Percentiles rank a stretch among this genome's conserved stretches.
Evolutionary conservation across 2,113 vertebrate species (phyloP).

Genomic region (Scomber colias): DNA sequence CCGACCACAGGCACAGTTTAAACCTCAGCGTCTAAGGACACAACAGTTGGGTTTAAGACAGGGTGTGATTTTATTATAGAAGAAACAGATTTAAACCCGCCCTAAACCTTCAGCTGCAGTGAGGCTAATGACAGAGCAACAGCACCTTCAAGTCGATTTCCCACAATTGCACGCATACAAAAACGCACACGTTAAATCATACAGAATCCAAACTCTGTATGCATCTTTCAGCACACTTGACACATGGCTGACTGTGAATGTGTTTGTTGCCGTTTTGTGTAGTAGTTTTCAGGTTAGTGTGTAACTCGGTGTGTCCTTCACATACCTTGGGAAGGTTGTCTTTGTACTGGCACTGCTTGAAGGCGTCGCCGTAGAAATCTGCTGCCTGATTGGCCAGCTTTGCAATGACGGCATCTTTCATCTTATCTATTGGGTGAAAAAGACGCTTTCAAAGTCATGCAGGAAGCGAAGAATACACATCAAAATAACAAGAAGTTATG

Average conservation of each 20-base stretch:
- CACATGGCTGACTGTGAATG: neutral
- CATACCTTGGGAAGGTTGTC: conserved; percentile 98
- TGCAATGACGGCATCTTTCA: conserved; percentile 97
- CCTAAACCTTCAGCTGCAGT: too few relatives aligned
- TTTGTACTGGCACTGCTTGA: conserved; percentile 99
- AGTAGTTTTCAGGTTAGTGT: neutral
- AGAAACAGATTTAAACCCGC: too few relatives aligned
- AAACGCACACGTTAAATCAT: conserved; percentile 18
- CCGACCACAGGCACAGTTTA: too few relatives aligned
- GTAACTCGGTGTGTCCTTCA: neutral
- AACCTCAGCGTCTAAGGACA: too few relatives aligned
- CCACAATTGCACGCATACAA: conserved; percentile 25
- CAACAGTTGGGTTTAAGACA: too few relatives aligned
- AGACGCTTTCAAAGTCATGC: neutral
- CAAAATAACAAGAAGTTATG: neutral
- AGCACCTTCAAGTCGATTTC: neutral
- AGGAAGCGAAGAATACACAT: neutral
- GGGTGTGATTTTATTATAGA: too few relatives aligned
- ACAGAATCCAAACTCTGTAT: conserved; percentile 17
- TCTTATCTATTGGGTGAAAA: conserved; percentile 88
- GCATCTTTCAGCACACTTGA: conserved; percentile 3
- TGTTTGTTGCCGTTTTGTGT: neutral
- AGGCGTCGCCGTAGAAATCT: conserved; percentile 97
- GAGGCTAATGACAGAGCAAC: too few relatives aligned
- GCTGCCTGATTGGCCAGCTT: conserved; percentile 98